Base-by-base conservation (phyloP, 2,888 invertebrate species). In the Tenthredo scrophulariae region DNA sequence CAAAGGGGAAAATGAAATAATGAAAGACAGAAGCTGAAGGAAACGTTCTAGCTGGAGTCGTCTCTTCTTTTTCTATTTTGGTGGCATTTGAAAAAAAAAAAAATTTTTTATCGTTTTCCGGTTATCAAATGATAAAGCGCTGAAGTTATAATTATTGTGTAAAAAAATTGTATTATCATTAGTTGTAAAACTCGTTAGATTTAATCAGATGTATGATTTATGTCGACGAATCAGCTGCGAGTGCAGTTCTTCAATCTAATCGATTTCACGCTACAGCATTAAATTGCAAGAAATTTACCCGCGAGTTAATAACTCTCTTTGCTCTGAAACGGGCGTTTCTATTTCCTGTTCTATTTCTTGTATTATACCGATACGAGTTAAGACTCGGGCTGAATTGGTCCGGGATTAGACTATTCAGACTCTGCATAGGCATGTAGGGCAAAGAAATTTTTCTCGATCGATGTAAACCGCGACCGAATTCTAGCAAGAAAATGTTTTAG, bases 1-100 rank as follows among this genome's bases (percentile, higher is more conserved):
- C n/a, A n/a, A 29, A 26, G 46, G 75, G 75, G 74, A 46, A 26
- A 75, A 79, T 26, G 37, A 46, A 29, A 46, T 75, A 62, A 62
- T 62, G 62, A 26, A 26, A 62, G 62, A 22, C 26, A 33, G 22
- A 37, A 26, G 9, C 15, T 26, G 13, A n/a, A 26, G 18, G 58
- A 79, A 33, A 70, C 70, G n/a, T 13, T 33, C 18, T 67, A 9
- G 29, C 70, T 18, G n/a, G 37, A 37, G 40, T 37, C 3, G 7
- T 62, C 22, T 62, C 1, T 62, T 62, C 62, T 9, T 22, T 62
- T 26, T 26, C 22, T 62, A 62, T 62, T 26, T 62, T 22, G 22
- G 2, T 62, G 26, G n/a, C n/a, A n/a, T n/a, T n/a, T n/a, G n/a
- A n/a, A n/a, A n/a, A n/a, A n/a, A n/a, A n/a, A n/a, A n/a, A n/a